Evolutionary conservation across 2,113 vertebrate genomes (phyloP).

Genomic region (Callipepla californica): DNA sequence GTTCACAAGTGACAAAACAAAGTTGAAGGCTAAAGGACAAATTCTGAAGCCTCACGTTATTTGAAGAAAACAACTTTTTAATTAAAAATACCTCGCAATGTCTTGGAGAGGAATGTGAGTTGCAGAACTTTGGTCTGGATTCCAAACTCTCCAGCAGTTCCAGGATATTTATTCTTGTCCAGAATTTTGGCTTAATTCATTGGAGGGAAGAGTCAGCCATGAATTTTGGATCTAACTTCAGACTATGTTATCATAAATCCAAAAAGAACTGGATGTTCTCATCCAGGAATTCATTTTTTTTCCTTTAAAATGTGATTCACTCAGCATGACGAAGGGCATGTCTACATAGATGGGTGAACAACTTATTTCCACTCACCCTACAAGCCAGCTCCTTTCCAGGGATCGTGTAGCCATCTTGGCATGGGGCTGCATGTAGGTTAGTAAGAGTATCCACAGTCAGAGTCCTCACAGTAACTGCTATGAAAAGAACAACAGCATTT

Average conservation of each 20-base stretch:
- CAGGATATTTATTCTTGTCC: conserved; percentile 48
- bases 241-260: conserved; percentile 47
- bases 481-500: background rate
- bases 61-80: background rate
- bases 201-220: conserved; percentile 36
- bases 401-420: background rate
- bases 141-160: conserved; percentile 23
- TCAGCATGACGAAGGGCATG: conserved; percentile 54
- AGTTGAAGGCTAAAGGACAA: background rate
- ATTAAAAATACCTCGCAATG: conserved; percentile 46
- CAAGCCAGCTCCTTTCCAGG: background rate
- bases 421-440: background rate
- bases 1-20: accelerated
- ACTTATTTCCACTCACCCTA: conserved; percentile 2
- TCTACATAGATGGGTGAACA: conserved; percentile 41
- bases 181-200: conserved; percentile 28
- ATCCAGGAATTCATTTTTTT: conserved; percentile 23
- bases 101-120: background rate
- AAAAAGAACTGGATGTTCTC: conserved; percentile 66
- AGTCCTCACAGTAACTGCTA: background rate
- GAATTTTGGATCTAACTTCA: conserved; percentile 58
- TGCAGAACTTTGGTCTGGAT: conserved; percentile 46
- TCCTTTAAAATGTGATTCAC: conserved; percentile 50
- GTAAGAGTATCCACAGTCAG: background rate
- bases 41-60: background rate